phyloP scores from a whole-genome alignment of 2,113 vertebrate genomes.

The Carassius carassius region DNA sequence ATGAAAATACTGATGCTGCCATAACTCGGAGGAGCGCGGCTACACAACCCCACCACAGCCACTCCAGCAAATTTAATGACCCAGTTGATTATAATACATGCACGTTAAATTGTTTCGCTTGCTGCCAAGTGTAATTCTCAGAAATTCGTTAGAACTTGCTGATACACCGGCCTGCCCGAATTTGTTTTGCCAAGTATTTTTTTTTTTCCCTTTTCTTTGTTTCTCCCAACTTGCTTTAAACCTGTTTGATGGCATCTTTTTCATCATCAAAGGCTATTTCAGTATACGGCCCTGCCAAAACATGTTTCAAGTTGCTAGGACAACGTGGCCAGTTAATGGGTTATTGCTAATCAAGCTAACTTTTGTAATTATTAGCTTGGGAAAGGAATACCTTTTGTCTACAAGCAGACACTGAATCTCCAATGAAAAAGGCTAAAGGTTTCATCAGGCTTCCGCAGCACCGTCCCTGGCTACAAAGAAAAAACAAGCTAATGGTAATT shows the following conservation, averaged over 20 bases:
- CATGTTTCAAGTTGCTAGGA: constrained; percentile 33
- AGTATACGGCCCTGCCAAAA: constrained; percentile 32
- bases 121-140: constrained; percentile 23
- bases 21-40: constrained; percentile 19
- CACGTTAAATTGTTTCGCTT: constrained; percentile 9
- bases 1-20: constrained; percentile 38
- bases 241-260: constrained; percentile 22
- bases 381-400: constrained; percentile 52
- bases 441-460: constrained; percentile 4
- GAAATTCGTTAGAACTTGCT: constrained; percentile 3
- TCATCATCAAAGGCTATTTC: constrained; percentile 26
- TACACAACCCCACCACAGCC: constrained; percentile 9
- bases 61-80: constrained; percentile 36
- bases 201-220: neutral
- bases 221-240: neutral
- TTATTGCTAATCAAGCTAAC: constrained; percentile 62
- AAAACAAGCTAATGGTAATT: constrained; percentile 70
- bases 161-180: neutral
- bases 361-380: constrained; percentile 61
- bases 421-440: constrained; percentile 14
- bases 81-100: constrained; percentile 41
- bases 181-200: neutral
- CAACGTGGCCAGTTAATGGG: constrained; percentile 51
- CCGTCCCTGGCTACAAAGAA: constrained; percentile 55
- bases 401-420: constrained; percentile 58